Base-by-base conservation (phyloP, 2,113 vertebrate species). In the Pomatorhinus ruficollis region DNA sequence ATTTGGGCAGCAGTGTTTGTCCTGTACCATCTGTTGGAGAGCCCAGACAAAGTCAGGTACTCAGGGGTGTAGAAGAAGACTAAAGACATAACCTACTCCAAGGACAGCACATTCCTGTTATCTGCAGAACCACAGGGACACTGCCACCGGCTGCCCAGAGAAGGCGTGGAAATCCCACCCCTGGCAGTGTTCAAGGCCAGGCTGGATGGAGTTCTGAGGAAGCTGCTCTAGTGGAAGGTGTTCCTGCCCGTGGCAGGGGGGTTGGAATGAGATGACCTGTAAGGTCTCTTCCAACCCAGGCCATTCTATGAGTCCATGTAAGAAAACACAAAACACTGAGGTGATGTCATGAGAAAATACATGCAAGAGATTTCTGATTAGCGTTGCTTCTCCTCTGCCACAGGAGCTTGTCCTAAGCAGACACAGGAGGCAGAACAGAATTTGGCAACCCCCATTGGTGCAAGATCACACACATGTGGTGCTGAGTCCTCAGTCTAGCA, bases 11-110 rank as follows among this genome's bases (percentile, higher is more conserved):
- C 47, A 12, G 28, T 1, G n/a, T 13, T 37, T 40, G 39, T 40
- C 37, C 54, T 8, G 21, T 1, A 3, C 5, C 0, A 2, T 3
- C 16, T 54, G 5, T 0, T 18, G 60, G 9, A 12, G 27, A 60
- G 25, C 17, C 23, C 5, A 35, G 59, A 21, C 1, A 3, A 25
- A 47, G 42, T 16, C 31, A 79, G 52, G 31, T 12, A 52, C 47
- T 31, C 28, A 2, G 22, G n/a, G 42, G 12, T 4, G 18, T 0
- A 44, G 64, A 28, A 66, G 50, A 53, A 40, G 22, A 23, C 63
- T 10, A 2, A 7, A 69, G 44, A n/a, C 27, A 66, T 1, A 28
- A 37, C n/a, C 13, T 45, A 3, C 77, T 19, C 8, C 12, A 35
- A 28, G 37, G 19, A 45, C 31, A 61, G 22, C 28, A 81, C 0